A percentile compares a stretch with the other conserved stretches of the same genome.
Evolutionary conservation across 2,888 invertebrate species (phyloP).

Genomic region (Hydraecia micacea): DNA sequence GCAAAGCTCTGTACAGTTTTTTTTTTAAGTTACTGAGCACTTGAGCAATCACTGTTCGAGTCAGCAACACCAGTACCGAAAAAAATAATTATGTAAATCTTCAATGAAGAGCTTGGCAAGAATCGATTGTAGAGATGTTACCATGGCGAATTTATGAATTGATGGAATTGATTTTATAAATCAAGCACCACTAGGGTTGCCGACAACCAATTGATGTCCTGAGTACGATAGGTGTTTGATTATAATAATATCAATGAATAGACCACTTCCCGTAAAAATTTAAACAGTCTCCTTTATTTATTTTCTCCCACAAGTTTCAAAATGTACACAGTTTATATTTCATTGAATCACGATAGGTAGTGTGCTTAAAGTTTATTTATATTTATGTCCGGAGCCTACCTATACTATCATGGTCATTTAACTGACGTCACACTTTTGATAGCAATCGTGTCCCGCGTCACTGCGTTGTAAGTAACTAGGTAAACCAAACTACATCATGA

Average conservation of each 20-base stretch:
- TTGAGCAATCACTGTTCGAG: background rate
- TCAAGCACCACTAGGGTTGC: background rate
- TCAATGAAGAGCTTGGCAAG: too few relatives aligned
- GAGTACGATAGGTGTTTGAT: background rate
- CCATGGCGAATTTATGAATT: too few relatives aligned
- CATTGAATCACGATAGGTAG: background rate
- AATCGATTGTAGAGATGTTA: too few relatives aligned
- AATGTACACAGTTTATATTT: too few relatives aligned
- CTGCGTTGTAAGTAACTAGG: background rate
- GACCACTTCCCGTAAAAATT: too few relatives aligned
- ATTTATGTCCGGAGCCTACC: background rate
- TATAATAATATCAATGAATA: too few relatives aligned
- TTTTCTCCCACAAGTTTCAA: too few relatives aligned
- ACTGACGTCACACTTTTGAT: constrained; percentile 1
- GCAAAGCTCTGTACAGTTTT: too few relatives aligned
- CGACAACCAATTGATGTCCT: too few relatives aligned
- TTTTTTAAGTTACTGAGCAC: background rate
- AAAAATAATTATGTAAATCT: too few relatives aligned
- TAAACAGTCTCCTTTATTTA: too few relatives aligned
- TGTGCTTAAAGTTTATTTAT: background rate
- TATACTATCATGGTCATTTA: background rate
- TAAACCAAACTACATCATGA: background rate
- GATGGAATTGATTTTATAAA: background rate
- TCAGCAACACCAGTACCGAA: background rate
- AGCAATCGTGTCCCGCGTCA: background rate